Evolutionary conservation across 1,140 invertebrate species (phyloP).

Genomic region (Goniozus legneri): DNA sequence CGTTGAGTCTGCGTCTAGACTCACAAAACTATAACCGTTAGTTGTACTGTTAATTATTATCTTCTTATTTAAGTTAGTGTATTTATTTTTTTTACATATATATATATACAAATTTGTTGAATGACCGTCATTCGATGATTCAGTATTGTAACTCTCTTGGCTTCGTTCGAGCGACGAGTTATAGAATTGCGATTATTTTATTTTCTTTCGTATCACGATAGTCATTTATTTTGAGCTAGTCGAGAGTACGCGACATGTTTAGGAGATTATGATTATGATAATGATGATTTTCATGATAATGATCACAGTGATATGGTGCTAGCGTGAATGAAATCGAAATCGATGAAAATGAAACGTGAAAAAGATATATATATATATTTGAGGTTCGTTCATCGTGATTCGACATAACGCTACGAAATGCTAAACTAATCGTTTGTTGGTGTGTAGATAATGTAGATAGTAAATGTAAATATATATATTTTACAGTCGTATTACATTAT

Average conservation of each 20-base stretch:
- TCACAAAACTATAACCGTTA: slow-evolving; percentile 25
- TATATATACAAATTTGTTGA: slow-evolving; percentile 16
- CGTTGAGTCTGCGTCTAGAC: slow-evolving; percentile 17
- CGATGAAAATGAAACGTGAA: slow-evolving; percentile 8
- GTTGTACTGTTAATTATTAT: slow-evolving; percentile 23
- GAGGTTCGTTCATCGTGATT: too few relatives aligned
- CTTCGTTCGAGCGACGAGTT: too few relatives aligned
- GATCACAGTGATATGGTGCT: slow-evolving; percentile 7
- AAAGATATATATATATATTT: too few relatives aligned
- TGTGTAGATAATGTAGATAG: slow-evolving; percentile 58
- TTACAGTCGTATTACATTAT: slow-evolving; percentile 36
- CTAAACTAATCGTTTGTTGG: slow-evolving; percentile 52
- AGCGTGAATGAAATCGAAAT: slow-evolving; percentile 12
- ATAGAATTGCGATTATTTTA: too few relatives aligned
- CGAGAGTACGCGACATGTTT: slow-evolving; percentile 18
- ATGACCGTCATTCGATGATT: slow-evolving; percentile 6
- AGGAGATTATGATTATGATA: slow-evolving; percentile 3
- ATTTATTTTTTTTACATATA: slow-evolving; percentile 46
- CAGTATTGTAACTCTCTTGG: too few relatives aligned
- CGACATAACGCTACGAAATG: slow-evolving; percentile 21
- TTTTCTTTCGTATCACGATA: slow-evolving; percentile 6
- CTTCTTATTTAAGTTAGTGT: slow-evolving; percentile 36
- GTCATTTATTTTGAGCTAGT: slow-evolving; percentile 28
- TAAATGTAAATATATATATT: slow-evolving; percentile 39
- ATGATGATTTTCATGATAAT: slow-evolving; percentile 5